A percentile compares a stretch with the other conserved stretches of the same genome.
Evolutionary conservation across 37 sponge, comb jelly and placozoan species (phyloP).

Genomic region (Oopsacas minuta): DNA sequence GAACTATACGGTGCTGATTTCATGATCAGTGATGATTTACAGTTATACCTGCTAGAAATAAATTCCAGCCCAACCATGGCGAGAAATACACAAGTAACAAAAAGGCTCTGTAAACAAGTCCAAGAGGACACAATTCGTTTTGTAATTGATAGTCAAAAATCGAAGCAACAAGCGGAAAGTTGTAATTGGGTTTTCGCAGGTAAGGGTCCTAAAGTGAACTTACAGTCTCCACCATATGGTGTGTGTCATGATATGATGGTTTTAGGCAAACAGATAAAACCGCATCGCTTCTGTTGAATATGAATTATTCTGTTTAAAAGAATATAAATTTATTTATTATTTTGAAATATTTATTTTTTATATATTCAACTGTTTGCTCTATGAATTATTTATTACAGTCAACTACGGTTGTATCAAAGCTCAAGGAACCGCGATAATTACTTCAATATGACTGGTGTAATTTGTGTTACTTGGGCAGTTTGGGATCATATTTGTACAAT

Average conservation of each 20-base stretch:
- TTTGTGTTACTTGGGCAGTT: too few species aligned
- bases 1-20: slow-evolving; percentile 96
- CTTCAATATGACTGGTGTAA: too few species aligned
- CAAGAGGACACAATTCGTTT: slow-evolving; percentile 44
- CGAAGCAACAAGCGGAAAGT: not conserved
- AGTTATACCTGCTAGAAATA: slow-evolving; percentile 88
- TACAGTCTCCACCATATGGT: not conserved
- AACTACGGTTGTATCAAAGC: too few species aligned
- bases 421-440: too few species aligned
- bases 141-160: slow-evolving; percentile 22
- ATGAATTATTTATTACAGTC: not conserved
- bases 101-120: slow-evolving; percentile 65
- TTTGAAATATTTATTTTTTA: not conserved
- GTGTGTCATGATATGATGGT: not conserved
- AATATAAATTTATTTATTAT: not conserved
- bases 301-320: not conserved
- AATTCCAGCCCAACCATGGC: slow-evolving; percentile 90
- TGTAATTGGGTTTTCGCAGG: slow-evolving; percentile 14
- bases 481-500: too few species aligned
- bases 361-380: not conserved
- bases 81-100: slow-evolving; percentile 63
- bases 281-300: not conserved
- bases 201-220: not conserved
- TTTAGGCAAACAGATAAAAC: not conserved
- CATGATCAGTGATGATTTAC: slow-evolving; percentile 72